phyloP scores from a whole-genome alignment of 2,888 invertebrate species.

The Synanthedon formicaeformis region DNA sequence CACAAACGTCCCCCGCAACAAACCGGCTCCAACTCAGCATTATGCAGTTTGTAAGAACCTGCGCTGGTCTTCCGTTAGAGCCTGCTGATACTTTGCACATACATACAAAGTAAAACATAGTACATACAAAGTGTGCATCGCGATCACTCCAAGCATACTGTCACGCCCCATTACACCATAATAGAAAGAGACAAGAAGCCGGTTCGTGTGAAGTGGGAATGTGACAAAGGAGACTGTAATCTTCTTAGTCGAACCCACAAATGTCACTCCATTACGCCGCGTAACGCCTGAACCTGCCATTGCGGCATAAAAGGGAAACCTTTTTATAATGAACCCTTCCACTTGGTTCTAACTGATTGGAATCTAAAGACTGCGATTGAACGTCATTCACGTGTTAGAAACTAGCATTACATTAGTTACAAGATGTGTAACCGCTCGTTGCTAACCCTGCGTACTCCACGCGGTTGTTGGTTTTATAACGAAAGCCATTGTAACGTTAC shows the following conservation, averaged over 20 bases:
- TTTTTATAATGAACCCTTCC: constrained; percentile 11
- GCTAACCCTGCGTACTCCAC: no score
- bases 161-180: constrained; percentile 1
- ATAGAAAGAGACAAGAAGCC: constrained; percentile 1
- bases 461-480: no score
- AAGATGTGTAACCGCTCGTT: no score
- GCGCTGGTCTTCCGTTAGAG: no score
- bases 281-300: constrained; percentile 13
- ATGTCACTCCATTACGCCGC: constrained; percentile 20
- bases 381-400: neutral
- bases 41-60: no score
- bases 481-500: no score
- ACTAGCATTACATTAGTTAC: no score
- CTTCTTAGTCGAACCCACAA: constrained; percentile 18
- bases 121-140: neutral
- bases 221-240: constrained; percentile 10
- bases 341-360: neutral
- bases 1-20: no score
- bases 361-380: neutral
- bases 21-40: no score
- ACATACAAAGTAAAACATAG: no score
- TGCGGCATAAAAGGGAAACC: constrained; percentile 16
- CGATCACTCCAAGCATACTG: neutral
- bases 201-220: neutral
- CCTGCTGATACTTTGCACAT: no score